Percentiles rank a stretch among this genome's conserved stretches.
phyloP scores from a whole-genome alignment of 2,888 invertebrate genomes.

The Seira musarum region DNA sequence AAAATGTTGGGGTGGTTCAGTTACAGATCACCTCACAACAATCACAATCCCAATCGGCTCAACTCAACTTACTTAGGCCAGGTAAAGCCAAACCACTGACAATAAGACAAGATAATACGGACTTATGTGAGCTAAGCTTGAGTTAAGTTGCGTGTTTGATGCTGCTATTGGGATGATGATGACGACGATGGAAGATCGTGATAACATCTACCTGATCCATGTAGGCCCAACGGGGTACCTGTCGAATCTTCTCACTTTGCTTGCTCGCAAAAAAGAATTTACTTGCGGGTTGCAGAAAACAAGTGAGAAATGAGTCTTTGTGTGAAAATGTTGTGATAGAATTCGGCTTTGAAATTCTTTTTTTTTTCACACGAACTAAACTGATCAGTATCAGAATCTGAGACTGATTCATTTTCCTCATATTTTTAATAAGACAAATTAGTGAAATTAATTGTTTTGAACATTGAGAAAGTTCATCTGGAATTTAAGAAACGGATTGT shows the following conservation, averaged over 20 bases:
- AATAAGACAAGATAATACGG: neutral
- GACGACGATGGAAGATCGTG: conserved; percentile 48
- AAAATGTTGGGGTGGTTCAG: neutral
- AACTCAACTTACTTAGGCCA: neutral
- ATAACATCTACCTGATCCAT: conserved; percentile 30
- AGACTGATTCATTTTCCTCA: too few relatives aligned
- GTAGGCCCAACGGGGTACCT: conserved; percentile 43
- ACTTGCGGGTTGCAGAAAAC: too few relatives aligned
- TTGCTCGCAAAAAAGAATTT: conserved; percentile 22
- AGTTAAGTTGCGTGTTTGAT: neutral
- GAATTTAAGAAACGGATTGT: too few relatives aligned
- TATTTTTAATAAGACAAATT: too few relatives aligned
- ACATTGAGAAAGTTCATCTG: too few relatives aligned
- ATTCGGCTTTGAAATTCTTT: too few relatives aligned
- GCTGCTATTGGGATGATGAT: conserved; percentile 21
- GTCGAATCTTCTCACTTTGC: conserved; percentile 51
- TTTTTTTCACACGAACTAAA: too few relatives aligned
- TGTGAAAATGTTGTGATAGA: too few relatives aligned
- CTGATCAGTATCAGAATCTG: neutral
- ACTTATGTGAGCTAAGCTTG: neutral
- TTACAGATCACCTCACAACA: neutral
- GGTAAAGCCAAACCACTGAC: neutral
- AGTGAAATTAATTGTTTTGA: too few relatives aligned
- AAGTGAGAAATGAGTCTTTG: too few relatives aligned
- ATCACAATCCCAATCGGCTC: neutral